Evolutionary conservation across 2,888 invertebrate genomes (phyloP), one percentile per base, ranked within the genome.

Genomic region (Disparrhopalites patrizii): DNA sequence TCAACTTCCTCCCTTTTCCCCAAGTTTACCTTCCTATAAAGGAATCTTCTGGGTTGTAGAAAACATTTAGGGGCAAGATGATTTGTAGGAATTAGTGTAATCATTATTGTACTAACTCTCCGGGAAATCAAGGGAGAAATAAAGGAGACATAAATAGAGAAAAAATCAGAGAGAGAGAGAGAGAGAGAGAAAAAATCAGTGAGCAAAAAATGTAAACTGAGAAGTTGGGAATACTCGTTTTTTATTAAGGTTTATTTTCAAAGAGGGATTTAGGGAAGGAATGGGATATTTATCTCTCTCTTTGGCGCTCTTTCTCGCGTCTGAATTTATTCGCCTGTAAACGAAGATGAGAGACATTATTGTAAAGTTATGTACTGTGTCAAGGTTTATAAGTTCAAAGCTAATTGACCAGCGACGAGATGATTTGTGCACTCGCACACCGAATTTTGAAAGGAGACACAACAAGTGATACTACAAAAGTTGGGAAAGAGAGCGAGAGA

Each of bases 401-500:
- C 50, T 61, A 61, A 61, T 61, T 61, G 60, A 50, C 60, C 60
- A 61, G 50, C 50, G 60, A 61, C 50, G 50, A 61, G 31, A 61
- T 61, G 60, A 61, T 61, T 61, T 61, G 60, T 61, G 51, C 60
- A 50, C 47, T 50, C 43, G 23, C 47, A 47, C n/a, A n/a, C n/a
- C n/a, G n/a, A n/a, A n/a, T 23, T 18, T 54, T 30, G 54, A 47
- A 18, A 54, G 54, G 54, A 54, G 51, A 13, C 13, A 15, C 15
- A 38, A 38, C 18, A 38, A 18, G 15, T n/a, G n/a, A n/a, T 38
- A 38, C 38, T 38, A 38, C 38, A n/a, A n/a, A 38, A 15, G 15
- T 38, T 38, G 38, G 38, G 18, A 38, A 38, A n/a, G 2, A 28
- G 15, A 54, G 8, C 15, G 15, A 52, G 27, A 27, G 2, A 52